A percentile compares a stretch with the other conserved stretches of the same genome.
Evolutionary conservation across 2,888 invertebrate species (phyloP).

Genomic region (Drosophila paranaensis): DNA sequence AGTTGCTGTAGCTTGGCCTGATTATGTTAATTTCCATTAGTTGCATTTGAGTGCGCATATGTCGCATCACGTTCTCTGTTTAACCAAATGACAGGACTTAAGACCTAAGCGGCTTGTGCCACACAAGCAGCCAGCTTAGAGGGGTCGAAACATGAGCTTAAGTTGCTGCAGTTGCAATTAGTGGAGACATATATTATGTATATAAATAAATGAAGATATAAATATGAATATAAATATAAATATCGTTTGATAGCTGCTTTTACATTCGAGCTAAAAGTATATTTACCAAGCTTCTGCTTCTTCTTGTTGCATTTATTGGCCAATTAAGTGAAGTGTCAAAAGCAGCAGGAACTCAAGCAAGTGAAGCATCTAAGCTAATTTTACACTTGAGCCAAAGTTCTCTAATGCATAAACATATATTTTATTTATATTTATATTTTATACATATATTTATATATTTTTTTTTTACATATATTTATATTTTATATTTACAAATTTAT

Average conservation of each 20-base stretch:
- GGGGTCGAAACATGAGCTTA: slow-evolving; percentile 12
- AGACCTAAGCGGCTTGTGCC: slow-evolving; percentile 30
- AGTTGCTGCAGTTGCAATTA: slow-evolving; percentile 11
- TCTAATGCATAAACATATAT: not conserved
- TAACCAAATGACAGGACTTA: slow-evolving; percentile 30
- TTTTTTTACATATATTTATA: no score
- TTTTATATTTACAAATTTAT: not conserved
- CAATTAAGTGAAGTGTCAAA: slow-evolving; percentile 28
- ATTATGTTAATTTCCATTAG: slow-evolving; percentile 38
- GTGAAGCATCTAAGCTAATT: slow-evolving; percentile 5
- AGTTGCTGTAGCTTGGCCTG: not conserved
- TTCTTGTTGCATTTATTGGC: slow-evolving; percentile 10
- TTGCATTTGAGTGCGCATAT: slow-evolving; percentile 23
- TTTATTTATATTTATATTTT: not conserved
- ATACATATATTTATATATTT: not conserved
- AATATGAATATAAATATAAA: no score
- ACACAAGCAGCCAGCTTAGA: slow-evolving; percentile 12
- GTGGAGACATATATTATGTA: not conserved
- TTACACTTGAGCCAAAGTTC: not conserved
- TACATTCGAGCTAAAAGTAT: slow-evolving; percentile 4
- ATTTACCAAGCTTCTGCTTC: slow-evolving; percentile 22
- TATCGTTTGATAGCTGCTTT: slow-evolving; percentile 8
- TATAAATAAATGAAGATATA: no score
- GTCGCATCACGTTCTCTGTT: slow-evolving; percentile 10
- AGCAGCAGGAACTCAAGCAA: slow-evolving; percentile 23